These are phyloP conservation scores for Oreonectes daqikongensis DNA, from an alignment of 2,797 vertebrate genomes.

Conservation along the genomic window DNA sequence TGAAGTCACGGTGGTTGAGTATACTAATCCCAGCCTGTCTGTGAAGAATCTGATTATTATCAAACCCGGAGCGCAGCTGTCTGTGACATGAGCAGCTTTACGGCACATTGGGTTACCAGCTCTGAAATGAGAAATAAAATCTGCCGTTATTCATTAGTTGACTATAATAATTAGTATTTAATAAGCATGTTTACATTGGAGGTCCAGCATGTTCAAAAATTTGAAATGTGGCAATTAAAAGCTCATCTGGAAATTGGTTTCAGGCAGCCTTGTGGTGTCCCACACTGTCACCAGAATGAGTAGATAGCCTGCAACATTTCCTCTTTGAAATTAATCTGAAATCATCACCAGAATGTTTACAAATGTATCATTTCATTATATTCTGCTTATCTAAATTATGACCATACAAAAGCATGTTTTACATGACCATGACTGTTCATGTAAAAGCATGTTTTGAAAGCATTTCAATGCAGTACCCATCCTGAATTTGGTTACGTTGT, in stretches of 20 bases:
- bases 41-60: slow-evolving; percentile 55
- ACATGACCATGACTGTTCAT: too few relatives aligned
- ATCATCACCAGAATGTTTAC: background rate
- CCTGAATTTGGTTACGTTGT: too few relatives aligned
- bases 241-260: background rate
- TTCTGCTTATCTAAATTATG: background rate
- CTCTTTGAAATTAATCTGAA: background rate
- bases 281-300: too few relatives aligned
- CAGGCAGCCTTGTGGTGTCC: too few relatives aligned
- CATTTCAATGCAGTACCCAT: too few relatives aligned
- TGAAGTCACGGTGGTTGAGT: slow-evolving; percentile 45
- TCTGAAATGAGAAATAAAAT: slow-evolving; percentile 18
- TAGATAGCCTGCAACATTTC: too few relatives aligned
- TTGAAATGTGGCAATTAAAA: slow-evolving; percentile 5
- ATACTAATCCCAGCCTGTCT: slow-evolving; percentile 52
- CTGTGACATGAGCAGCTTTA: slow-evolving; percentile 33
- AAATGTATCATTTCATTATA: background rate
- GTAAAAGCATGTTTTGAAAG: too few relatives aligned
- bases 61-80: slow-evolving; percentile 47
- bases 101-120: slow-evolving; percentile 20
- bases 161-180: slow-evolving; percentile 40
- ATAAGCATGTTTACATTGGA: slow-evolving; percentile 18
- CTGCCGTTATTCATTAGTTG: slow-evolving; percentile 36
- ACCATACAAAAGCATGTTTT: too few relatives aligned
- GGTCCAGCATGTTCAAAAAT: background rate